A percentile compares a stretch with the other conserved stretches of the same genome.
Evolutionary conservation across 2,113 vertebrate species (phyloP).

Genomic region (Larimichthys crocea): DNA sequence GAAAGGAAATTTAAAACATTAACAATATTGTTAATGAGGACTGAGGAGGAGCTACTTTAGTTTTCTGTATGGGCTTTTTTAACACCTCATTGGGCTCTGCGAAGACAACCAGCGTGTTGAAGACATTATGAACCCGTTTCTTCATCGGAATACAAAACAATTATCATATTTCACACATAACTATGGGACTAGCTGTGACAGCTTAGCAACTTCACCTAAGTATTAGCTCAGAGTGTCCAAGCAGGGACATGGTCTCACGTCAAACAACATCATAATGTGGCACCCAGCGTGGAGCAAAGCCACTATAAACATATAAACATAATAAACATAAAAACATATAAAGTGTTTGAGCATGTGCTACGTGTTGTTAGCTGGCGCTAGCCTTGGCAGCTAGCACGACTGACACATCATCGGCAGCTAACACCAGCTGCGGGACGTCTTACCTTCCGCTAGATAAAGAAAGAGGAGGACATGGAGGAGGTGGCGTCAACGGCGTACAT

Average conservation of each 20-base stretch:
- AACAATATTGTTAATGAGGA: background rate
- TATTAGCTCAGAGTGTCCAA: background rate
- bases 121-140: no score
- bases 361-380: background rate
- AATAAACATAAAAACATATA: no score
- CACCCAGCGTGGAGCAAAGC: accelerated
- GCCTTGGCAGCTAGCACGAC: no score
- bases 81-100: no score
- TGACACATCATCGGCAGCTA: no score
- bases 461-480: slow-evolving; percentile 41
- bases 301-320: no score
- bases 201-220: background rate
- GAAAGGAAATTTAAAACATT: no score
- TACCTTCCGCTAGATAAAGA: slow-evolving; percentile 85
- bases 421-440: slow-evolving; percentile 29
- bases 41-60: background rate
- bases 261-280: no score
- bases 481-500: slow-evolving; percentile 50
- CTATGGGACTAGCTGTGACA: background rate
- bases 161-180: background rate
- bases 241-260: background rate
- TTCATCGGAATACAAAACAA: background rate
- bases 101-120: background rate
- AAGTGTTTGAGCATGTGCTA: background rate
- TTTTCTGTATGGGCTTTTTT: background rate